A percentile compares a stretch with the other conserved stretches of the same genome.
phyloP scores from a whole-genome alignment of 2,888 invertebrate species.

The Polyommatus iphigenia region DNA sequence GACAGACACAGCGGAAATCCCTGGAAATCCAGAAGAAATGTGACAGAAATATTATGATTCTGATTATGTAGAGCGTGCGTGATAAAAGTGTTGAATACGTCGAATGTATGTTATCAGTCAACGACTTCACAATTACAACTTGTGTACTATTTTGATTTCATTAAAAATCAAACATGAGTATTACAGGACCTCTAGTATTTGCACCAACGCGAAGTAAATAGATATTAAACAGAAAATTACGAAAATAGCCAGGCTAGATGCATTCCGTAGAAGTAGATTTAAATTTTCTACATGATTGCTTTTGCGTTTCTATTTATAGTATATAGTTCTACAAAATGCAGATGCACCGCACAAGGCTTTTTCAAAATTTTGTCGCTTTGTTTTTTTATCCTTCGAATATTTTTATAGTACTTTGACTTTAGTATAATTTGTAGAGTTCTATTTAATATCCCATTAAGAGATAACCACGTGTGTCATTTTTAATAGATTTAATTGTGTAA shows the following conservation, averaged over 20 bases:
- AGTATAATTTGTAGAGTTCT: too few relatives aligned
- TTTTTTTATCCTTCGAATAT: too few relatives aligned
- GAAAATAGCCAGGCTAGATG: background rate
- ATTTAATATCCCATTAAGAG: too few relatives aligned
- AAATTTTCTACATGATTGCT: background rate
- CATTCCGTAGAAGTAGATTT: background rate
- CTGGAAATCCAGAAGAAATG: background rate
- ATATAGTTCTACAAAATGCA: background rate
- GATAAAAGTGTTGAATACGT: slow-evolving; percentile 1
- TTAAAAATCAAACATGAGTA: background rate
- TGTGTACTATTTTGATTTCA: background rate
- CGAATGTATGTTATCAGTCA: slow-evolving; percentile 13
- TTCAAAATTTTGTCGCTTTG: background rate
- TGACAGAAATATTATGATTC: background rate
- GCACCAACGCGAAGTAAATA: background rate
- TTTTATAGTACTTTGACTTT: too few relatives aligned
- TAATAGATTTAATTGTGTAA: too few relatives aligned
- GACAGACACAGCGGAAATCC: background rate
- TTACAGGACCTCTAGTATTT: background rate
- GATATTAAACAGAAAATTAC: background rate
- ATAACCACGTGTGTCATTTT: too few relatives aligned
- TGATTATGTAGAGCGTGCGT: background rate
- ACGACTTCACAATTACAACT: background rate
- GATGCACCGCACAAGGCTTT: background rate
- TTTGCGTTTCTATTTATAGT: too few relatives aligned